Base-by-base conservation (phyloP, 2,797 vertebrate genomes). In the Aeoliscus strigatus region DNA sequence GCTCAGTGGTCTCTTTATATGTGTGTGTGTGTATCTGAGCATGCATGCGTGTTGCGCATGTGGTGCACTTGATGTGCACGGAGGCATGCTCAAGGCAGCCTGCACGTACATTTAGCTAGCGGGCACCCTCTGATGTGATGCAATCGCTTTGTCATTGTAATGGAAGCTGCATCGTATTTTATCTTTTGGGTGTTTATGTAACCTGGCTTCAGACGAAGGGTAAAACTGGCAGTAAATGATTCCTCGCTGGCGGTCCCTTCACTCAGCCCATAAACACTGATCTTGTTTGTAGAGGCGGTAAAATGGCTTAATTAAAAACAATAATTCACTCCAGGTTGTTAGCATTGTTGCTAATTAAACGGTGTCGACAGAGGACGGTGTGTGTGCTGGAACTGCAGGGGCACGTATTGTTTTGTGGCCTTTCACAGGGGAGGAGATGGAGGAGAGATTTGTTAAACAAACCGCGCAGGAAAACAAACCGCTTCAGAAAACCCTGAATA, bases 241-340 rank as follows among this genome's bases (percentile, higher is more conserved):
- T 73, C 52, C 70, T 74, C 45, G 46, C 66, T 42, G 46, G 36
- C 66, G 70, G 55, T 41, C 57, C 52, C 66, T n/a, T 72, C 54
- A 67, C 53, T 59, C 62, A 60, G 59, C 64, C 58, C 66, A 76
- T 77, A 80, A 77, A 83, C 73, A 72, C 80, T 39, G 66, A 82
- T 81, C 79, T 76, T 82, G 81, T 84, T 84, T 84, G 79, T 78
- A 68, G 67, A 66, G 75, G 69, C 35, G 43, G 66, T 82, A 78
- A 80, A 83, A 79, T 74, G 62, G 63, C 67, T 59, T 84, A 82
- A 85, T 81, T 85, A 79, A 83, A 83, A 86, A 76, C 77, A 75
- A 84, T 84, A 80, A 84, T 74, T 85, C 82, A 82, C 75, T 46
- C 60, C 62, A 73, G 66, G 75, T 80, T 58, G 40, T 81, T 83